Evolutionary conservation across 2,113 vertebrate genomes (phyloP), one percentile per base, ranked within the genome.

Genomic region (Chinchilla lanigera): DNA sequence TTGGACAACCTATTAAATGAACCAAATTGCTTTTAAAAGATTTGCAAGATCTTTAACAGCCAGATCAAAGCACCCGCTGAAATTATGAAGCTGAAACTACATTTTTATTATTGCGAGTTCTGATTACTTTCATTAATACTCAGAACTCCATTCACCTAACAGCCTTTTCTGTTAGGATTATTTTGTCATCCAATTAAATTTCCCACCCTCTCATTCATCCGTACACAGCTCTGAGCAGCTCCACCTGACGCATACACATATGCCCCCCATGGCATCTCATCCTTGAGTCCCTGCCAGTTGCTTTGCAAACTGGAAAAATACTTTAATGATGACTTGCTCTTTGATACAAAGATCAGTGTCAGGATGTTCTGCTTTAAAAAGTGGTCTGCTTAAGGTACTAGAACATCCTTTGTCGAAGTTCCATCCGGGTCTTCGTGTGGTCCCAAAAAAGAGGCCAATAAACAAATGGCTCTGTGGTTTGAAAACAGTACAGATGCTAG

Each of bases 1-100:
- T 94, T 38, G 89, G 50, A 96, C 35, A 86, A 80, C 38, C 24
- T 88, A 87, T 67, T 87, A 50, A 87, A 83, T 85, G 50, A 92
- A 90, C 26, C 41, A 54, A 65, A 90, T 65, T 84, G 19, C 56
- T 28, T 95, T 93, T 50, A 63, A 96, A 95, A 81, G 50, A 60
- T 80, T 81, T 85, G 28, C 2, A 56, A 61, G 61, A 3, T 84
- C 73, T 87, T 80, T 73, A 52, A 80, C 16, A 92, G 47, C 26
- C 22, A 87, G 47, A 94, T 90, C 22, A 75, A 93, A 97, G 67
- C 52, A 56, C 65, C 65, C 56, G 41, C 33, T 80, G 54, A 93
- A 77, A 44, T 78, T 35, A 50, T 22, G 41, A 67, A 71, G 58
- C 44, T 73, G 26, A 61, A 97, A 61, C n/a, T 41, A 0, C 0